A percentile compares a stretch with the other conserved stretches of the same genome.
These are phyloP conservation scores for Ernsta delagoae DNA, from an alignment of 2,888 invertebrate genomes.

Conservation along the genomic window DNA sequence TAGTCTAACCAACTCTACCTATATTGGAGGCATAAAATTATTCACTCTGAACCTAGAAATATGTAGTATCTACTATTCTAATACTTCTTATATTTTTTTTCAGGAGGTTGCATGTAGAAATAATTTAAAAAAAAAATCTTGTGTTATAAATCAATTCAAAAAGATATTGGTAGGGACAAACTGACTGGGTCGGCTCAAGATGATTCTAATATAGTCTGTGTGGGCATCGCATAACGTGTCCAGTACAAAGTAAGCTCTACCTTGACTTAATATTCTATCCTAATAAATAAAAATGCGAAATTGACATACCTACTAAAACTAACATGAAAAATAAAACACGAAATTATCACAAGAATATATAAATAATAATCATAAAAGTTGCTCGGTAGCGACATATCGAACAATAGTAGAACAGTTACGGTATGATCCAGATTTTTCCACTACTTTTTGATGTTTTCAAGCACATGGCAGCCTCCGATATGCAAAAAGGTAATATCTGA, in stretches of 20 bases:
- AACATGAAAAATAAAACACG: conserved; percentile 6
- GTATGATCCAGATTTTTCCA: conserved; percentile 45
- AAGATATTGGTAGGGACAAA: conserved; percentile 31
- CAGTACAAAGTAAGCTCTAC: conserved; percentile 43
- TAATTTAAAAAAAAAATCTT: too few species aligned
- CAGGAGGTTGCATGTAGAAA: too few species aligned
- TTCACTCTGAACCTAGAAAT: too few species aligned
- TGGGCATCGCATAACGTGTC: conserved; percentile 32
- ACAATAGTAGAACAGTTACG: conserved; percentile 26
- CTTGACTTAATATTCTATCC: conserved; percentile 23
- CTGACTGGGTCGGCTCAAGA: conserved; percentile 41
- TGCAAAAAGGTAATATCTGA: conserved; percentile 80
- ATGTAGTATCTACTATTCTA: too few species aligned
- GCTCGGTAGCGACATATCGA: conserved; percentile 35
- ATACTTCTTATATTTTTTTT: neutral
- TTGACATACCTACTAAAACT: neutral
- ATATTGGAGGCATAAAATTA: too few species aligned
- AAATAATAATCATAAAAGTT: too few species aligned
- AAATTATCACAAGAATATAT: too few species aligned
- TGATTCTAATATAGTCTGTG: conserved; percentile 40
- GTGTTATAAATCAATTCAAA: neutral
- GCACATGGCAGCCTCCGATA: conserved; percentile 62
- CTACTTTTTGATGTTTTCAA: conserved; percentile 52
- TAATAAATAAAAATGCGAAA: conserved; percentile 13
- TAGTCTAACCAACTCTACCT: too few species aligned